Evolutionary conservation across 37 sponge, comb jelly and placozoan genomes (phyloP).

Genomic region (Chondrilla cf. caribensis): DNA sequence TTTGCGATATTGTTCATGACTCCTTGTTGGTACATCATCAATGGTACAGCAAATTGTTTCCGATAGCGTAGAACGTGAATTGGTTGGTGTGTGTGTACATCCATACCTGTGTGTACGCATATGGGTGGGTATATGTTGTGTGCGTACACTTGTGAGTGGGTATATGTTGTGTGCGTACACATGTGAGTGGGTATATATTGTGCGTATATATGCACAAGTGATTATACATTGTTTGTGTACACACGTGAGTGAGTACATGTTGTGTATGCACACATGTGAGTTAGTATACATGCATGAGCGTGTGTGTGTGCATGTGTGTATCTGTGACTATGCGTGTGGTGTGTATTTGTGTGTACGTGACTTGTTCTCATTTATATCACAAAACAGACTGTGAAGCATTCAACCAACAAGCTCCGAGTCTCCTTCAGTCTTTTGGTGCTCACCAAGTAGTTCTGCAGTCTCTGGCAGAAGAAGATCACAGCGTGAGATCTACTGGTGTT

Average conservation of each 20-base stretch:
- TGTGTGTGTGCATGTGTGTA: constrained; percentile 8
- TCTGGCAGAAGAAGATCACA: constrained; percentile 2
- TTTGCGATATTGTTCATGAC: no score
- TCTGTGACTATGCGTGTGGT: background rate
- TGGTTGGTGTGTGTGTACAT: no score
- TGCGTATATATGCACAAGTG: constrained; percentile 32
- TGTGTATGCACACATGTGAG: constrained; percentile 2
- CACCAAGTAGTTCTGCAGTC: constrained; percentile 4
- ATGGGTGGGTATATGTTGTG: no score
- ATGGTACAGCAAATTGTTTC: no score
- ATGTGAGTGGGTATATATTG: background rate
- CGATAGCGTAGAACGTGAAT: no score
- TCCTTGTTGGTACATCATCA: no score
- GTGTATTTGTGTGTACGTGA: background rate
- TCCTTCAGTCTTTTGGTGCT: background rate
- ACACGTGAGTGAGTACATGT: constrained; percentile 37
- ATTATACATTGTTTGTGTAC: constrained; percentile 20
- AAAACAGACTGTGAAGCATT: background rate
- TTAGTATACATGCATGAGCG: background rate
- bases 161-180: no score
- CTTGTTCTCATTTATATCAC: background rate
- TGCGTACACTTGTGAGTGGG: no score
- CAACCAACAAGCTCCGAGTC: background rate
- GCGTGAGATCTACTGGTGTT: background rate
- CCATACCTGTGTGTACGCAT: no score